Evolutionary conservation across 2,888 invertebrate genomes (phyloP).

Genomic region (Atrina japonica): DNA sequence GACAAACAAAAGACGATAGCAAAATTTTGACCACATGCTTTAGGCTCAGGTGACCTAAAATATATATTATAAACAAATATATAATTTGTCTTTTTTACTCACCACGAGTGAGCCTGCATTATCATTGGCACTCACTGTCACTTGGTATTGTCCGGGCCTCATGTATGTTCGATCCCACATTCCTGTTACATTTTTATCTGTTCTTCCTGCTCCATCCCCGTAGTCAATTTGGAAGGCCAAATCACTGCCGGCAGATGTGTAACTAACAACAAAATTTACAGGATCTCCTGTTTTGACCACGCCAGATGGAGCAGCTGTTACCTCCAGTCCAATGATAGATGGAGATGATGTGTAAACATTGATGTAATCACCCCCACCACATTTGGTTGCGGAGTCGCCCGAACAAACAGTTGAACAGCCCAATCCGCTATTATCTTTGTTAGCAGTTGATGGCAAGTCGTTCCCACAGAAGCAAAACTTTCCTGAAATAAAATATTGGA

Average conservation of each 20-base stretch:
- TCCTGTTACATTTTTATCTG: constrained; percentile 60
- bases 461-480: constrained; percentile 65
- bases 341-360: constrained; percentile 56
- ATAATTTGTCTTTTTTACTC: no score
- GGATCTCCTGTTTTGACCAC: constrained; percentile 28
- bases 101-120: constrained; percentile 63
- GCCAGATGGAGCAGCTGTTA: constrained; percentile 23
- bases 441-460: constrained; percentile 21
- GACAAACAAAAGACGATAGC: no score
- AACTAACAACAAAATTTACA: constrained; percentile 42
- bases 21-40: no score
- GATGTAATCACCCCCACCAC: constrained; percentile 62
- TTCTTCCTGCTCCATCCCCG: constrained; percentile 70
- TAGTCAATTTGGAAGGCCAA: constrained; percentile 73
- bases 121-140: constrained; percentile 69
- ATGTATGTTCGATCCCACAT: constrained; percentile 61
- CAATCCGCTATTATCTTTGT: constrained; percentile 1
- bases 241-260: constrained; percentile 43
- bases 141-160: constrained; percentile 71
- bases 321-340: constrained; percentile 45
- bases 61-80: no score
- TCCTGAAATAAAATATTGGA: constrained; percentile 25
- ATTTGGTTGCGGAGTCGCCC: constrained; percentile 50
- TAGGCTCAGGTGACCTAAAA: no score
- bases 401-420: constrained; percentile 56